These are phyloP conservation scores for Falco punctatus DNA, from an alignment of 2,113 vertebrate genomes.

Conservation along the genomic window DNA sequence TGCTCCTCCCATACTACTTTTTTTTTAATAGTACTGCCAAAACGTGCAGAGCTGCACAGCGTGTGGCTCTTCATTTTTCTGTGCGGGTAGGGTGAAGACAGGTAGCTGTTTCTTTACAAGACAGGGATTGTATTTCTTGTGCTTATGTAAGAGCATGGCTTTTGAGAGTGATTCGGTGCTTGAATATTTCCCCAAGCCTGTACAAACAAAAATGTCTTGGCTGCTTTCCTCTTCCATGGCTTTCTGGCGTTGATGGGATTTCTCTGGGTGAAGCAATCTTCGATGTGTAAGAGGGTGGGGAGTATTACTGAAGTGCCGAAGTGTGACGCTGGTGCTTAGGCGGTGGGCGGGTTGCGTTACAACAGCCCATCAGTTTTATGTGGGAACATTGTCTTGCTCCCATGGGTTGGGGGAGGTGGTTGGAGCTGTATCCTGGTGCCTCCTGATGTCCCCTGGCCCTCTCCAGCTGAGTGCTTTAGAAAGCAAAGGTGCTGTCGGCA, in stretches of 20 bases:
- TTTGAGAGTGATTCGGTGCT: neutral
- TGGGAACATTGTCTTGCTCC: neutral
- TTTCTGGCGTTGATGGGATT: slow-evolving; percentile 25
- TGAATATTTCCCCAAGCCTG: slow-evolving; percentile 28
- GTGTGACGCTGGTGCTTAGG: neutral
- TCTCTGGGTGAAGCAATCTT: slow-evolving; percentile 29
- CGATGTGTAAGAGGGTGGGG: slow-evolving; percentile 64
- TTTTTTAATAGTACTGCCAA: neutral
- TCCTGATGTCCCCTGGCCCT: neutral
- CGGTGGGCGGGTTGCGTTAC: slow-evolving; percentile 24
- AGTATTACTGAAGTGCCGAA: neutral
- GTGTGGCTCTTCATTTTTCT: neutral
- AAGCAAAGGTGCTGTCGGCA: neutral
- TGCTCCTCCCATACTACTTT: neutral
- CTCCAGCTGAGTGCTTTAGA: neutral
- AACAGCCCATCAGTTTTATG: neutral
- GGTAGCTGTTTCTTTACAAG: slow-evolving; percentile 55
- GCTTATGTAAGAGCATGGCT: slow-evolving; percentile 36
- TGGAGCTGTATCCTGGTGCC: neutral
- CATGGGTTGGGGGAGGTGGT: rapidly evolving
- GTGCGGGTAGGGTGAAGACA: slow-evolving; percentile 16
- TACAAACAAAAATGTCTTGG: slow-evolving; percentile 60
- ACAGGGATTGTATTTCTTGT: slow-evolving; percentile 32
- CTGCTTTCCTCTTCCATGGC: neutral
- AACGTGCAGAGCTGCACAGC: slow-evolving; percentile 57